Percentiles rank a stretch among this genome's conserved stretches.
Conservation (phyloP, 2,797 vertebrate genomes). For the Oreochromis mossambicus region DNA sequence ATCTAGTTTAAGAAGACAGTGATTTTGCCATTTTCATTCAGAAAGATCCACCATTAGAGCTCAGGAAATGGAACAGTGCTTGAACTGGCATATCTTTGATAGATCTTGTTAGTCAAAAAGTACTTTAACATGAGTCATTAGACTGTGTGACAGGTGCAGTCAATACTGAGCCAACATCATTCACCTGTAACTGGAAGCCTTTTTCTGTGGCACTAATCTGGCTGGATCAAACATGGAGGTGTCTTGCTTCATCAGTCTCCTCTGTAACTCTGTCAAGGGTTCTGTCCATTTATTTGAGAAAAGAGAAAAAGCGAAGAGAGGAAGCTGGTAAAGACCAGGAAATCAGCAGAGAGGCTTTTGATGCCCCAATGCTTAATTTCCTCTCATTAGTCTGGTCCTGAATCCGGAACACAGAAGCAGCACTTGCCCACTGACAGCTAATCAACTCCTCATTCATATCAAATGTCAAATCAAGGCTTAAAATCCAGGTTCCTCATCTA, state of each 20-base stretch:
- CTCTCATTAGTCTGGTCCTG: slow-evolving; percentile 52
- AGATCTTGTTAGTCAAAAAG: slow-evolving; percentile 56
- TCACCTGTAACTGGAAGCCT: slow-evolving; percentile 47
- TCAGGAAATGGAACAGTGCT: not conserved
- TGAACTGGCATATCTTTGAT: slow-evolving; percentile 46
- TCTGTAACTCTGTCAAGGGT: slow-evolving; percentile 24
- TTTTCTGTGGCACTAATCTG: slow-evolving; percentile 46
- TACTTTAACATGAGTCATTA: slow-evolving; percentile 52
- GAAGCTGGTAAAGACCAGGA: slow-evolving; percentile 21
- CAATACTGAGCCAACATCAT: slow-evolving; percentile 48
- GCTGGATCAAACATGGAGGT: slow-evolving; percentile 39
- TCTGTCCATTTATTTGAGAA: not conserved
- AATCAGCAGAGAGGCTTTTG: slow-evolving; percentile 30
- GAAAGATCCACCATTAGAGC: slow-evolving; percentile 3
- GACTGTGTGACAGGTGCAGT: slow-evolving; percentile 54
- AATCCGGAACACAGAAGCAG: slow-evolving; percentile 36
- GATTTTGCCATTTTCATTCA: slow-evolving; percentile 29
- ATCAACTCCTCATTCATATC: slow-evolving; percentile 63
- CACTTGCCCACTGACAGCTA: slow-evolving; percentile 45
- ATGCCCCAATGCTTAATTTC: slow-evolving; percentile 57
- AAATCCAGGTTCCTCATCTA: slow-evolving; percentile 34
- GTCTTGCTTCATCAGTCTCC: slow-evolving; percentile 48
- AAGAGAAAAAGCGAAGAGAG: not conserved
- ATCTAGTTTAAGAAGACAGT: slow-evolving; percentile 35
- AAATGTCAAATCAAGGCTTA: slow-evolving; percentile 60